These are phyloP conservation scores for Hyperoplus lanceolatus DNA, from an alignment of 2,797 vertebrate species.

Conservation along the genomic window DNA sequence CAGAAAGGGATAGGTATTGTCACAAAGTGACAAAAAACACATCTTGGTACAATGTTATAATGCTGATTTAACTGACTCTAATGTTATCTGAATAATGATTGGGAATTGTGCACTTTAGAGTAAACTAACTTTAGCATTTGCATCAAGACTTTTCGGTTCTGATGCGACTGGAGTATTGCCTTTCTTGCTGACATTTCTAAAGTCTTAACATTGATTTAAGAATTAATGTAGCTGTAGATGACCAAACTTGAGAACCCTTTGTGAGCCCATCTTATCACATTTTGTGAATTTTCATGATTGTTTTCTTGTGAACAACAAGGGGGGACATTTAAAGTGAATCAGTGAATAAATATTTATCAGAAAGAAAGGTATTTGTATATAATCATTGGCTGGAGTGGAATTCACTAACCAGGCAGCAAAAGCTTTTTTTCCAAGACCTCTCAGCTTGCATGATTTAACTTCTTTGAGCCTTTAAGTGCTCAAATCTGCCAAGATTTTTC, in stretches of 20 bases:
- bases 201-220: conserved; percentile 33
- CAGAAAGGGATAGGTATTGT: not conserved
- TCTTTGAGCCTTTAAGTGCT: conserved; percentile 10
- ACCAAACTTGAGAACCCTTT: conserved; percentile 17
- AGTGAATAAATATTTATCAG: conserved; percentile 46
- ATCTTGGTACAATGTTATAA: not conserved
- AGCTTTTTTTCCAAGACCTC: not conserved
- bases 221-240: not conserved
- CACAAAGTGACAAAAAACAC: conserved; percentile 12
- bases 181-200: conserved; percentile 2
- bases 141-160: not conserved
- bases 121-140: conserved; percentile 1
- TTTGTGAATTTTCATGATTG: conserved; percentile 20
- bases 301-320: conserved; percentile 3
- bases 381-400: not conserved
- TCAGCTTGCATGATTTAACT: conserved; percentile 22
- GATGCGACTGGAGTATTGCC: not conserved
- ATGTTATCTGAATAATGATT: not conserved
- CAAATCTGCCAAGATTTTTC: conserved; percentile 11
- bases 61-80: conserved; percentile 10
- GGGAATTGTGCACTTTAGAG: conserved; percentile 33
- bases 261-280: conserved; percentile 12
- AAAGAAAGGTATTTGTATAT: not conserved
- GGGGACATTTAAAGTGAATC: conserved; percentile 18
- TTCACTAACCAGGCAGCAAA: not conserved